Base-by-base conservation (phyloP, 30 jellyfish, hydroid and myxozoan genomes). In the Calvadosia cruxmelitensis region DNA sequence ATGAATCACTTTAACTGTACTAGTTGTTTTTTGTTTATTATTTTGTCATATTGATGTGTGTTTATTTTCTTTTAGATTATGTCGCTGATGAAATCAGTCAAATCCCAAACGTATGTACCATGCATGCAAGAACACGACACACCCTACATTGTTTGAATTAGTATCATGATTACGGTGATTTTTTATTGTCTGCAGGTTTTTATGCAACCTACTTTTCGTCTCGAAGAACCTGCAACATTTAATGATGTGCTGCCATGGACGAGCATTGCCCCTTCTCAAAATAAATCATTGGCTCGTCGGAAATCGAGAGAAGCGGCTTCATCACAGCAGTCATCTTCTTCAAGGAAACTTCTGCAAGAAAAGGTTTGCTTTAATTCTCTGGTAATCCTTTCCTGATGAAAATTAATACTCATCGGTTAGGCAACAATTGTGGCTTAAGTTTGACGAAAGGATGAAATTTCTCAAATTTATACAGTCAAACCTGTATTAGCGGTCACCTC, bases 301-400 rank as follows among this genome's bases (percentile, higher is more conserved):
- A 67, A 57, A 75, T 71, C 91, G 51, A 42, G 20, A 42, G 57
- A 42, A 20, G 57, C 20, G 20, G 15, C 10, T 10, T 10, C 57
- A 5, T 10, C 57, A 5, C 15, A 5, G 20, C 15, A 20, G 57
- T 20, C 10, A 42, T 10, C 57, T 5, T 42, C 57, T 42, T 42
- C 98, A 25, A 74, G 94, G 34, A 89, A 81, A 63, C 81, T 89
- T 29, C 84, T 89, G 3, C 98, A 89, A 73, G 98, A 89, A 63
- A 84, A 89, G 86, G 98, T 89, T 16, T n/a, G n/a, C n/a, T n/a
- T n/a, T n/a, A n/a, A n/a, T n/a, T n/a, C n/a, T n/a, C n/a, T n/a
- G n/a, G n/a, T n/a, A n/a, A n/a, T n/a, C n/a, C n/a, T n/a, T n/a
- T n/a, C n/a, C n/a, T n/a, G n/a, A n/a, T n/a, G n/a, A n/a, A n/a